These are phyloP conservation scores for Clistopyga incitator DNA, from an alignment of 2,888 invertebrate genomes.

Conservation along the genomic window DNA sequence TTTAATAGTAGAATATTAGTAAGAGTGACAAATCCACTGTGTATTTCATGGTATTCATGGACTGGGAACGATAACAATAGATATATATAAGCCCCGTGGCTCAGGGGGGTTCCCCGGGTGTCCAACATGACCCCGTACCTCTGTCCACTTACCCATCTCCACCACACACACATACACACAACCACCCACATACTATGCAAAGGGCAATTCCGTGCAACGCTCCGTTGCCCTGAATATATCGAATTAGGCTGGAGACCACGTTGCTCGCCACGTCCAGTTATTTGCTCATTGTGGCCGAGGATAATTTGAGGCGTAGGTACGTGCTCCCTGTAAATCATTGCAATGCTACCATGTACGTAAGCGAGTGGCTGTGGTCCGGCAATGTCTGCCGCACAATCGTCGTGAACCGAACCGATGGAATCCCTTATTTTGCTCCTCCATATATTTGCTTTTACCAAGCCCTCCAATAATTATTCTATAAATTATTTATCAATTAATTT, in stretches of 20 bases:
- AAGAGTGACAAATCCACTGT: neutral
- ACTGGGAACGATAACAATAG: conserved; percentile 29
- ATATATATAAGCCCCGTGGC: conserved; percentile 42
- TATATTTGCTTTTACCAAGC: neutral
- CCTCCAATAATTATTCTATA: neutral
- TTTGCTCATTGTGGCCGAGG: conserved; percentile 69
- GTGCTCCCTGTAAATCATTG: conserved; percentile 60
- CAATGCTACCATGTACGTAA: conserved; percentile 29
- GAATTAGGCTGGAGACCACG: conserved; percentile 65
- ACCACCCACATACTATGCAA: conserved; percentile 18
- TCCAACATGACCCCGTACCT: conserved; percentile 11
- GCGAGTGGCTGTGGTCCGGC: conserved; percentile 18
- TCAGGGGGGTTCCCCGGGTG: conserved; percentile 37
- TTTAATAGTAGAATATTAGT: neutral
- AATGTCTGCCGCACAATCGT: conserved; percentile 49
- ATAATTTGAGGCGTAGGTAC: conserved; percentile 67
- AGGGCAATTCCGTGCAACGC: conserved; percentile 59
- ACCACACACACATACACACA: neutral
- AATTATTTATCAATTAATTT: neutral
- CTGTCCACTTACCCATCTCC: conserved; percentile 25
- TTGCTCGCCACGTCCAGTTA: conserved; percentile 65
- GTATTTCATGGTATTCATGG: conserved; percentile 27
- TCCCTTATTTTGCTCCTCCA: conserved; percentile 11
- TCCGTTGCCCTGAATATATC: conserved; percentile 65
- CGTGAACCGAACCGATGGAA: conserved; percentile 49